Base-by-base conservation (phyloP, 2,113 vertebrate species). In the Pitta sordida region DNA sequence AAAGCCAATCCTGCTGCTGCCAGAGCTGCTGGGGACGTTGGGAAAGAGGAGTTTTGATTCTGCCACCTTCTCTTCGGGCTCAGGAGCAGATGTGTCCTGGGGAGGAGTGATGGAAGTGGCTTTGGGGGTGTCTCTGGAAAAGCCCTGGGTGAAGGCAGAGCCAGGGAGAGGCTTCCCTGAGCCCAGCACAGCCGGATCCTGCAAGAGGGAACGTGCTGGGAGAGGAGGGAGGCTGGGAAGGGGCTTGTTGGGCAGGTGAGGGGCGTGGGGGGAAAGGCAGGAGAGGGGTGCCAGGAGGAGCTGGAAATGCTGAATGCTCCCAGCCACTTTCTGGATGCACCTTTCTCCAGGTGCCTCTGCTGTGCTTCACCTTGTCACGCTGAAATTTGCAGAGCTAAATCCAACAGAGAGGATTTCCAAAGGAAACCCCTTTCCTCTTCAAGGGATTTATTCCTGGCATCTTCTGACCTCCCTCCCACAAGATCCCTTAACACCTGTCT, bases 41-140 rank as follows among this genome's bases (percentile, higher is more conserved):
- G 53, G 39, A 22, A 63, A 46, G 62, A 27, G 56, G 62, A 71
- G 21, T 14, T 89, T 71, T 71, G 30, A 2, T 88, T 89, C 36
- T 64, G 16, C 20, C 7, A 6, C 37, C 34, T 48, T 2, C 1
- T 32, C 48, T 53, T 30, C 0, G 1, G 52, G 71, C 18, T 46
- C 1, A 4, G 70, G 37, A 80, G 27, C 30, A 46, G 68, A 63
- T 21, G 26, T 53, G 74, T 30, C 15, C 56, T 39, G 37, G 59
- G 85, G 74, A 81, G 70, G 56, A 68, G 48, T 7, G 4, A 1
- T 26, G 32, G 17, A 18, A 18, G 16, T 0, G 0, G 46, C 0
- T 2, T 3, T 3, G 2, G 37, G 53, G 58, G 24, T 8, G 79
- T 24, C 52, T 52, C 30, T 86, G 49, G 76, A 20, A 12, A 9